Evolutionary conservation across 2,888 invertebrate species (phyloP), one percentile per base, ranked within the genome.

Genomic region (Halocaridina rubra): DNA sequence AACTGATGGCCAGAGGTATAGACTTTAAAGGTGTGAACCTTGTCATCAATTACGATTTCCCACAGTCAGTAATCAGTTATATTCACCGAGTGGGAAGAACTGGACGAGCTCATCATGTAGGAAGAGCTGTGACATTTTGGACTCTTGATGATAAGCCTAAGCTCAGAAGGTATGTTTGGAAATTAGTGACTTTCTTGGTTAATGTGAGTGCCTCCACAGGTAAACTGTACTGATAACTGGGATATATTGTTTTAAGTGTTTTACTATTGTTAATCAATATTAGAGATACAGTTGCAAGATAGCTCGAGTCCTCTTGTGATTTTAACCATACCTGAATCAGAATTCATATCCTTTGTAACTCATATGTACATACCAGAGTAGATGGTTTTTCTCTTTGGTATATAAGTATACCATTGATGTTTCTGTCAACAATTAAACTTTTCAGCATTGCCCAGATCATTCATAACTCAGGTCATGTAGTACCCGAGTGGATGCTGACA

Each of bases 1-100:
- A 99, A 91, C 92, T 99, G 88, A 95, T 99, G 96, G 96, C 97
- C 0, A 94, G 99, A 88, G 99, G 99, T 88, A 96, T 99, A 88
- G 99, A 99, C 92, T 98, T 99, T 91, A 96, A 96, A 90, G 97
- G 97, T 0, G 97, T 99, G 71, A 98, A 97, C 92, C 92, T 99
- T 32, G 98, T 99, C 33, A 93, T 99, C 88, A 99, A 99, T 92
- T 99, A 98, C 91, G 99, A 99, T 92, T 97, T 99, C 91, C 99
- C 99, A 22, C 94, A 95, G 0, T 95, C 95, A 0, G 94, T 95
- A 82, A 96, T 97, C 89, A 94, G 96, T 0, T 98, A 98, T 90
- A 95, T 98, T 89, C 98, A 98, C 92, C 93, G 97, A 86, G 94
- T 95, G 86, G 96, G 95, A 29, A 93, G 99, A 76, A 98, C 98